Percentiles rank a stretch among this genome's conserved stretches.
Conservation (phyloP, 92 coral and sea anemone species). For the Epizoanthus stellaris region DNA sequence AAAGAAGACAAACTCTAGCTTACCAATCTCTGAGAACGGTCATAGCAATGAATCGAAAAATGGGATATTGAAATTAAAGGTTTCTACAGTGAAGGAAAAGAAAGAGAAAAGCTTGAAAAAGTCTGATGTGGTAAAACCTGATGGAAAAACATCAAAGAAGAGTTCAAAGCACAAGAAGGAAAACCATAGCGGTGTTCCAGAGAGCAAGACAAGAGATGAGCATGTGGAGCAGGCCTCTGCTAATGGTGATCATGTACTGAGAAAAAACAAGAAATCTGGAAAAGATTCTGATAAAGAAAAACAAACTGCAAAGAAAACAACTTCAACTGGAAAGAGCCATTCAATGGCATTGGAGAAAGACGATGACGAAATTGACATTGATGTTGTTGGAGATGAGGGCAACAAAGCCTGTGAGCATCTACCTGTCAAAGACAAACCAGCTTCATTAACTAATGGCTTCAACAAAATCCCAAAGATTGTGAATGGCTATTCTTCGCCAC, state of each 20-base stretch:
- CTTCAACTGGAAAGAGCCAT: conserved; percentile 1
- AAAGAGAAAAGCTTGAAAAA: conserved; percentile 48
- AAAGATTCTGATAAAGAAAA: conserved; percentile 44
- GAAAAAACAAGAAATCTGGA: conserved; percentile 35
- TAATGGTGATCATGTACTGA: conserved; percentile 27
- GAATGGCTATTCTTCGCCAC: conserved; percentile 38
- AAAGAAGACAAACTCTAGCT: not conserved
- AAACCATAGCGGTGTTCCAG: conserved; percentile 7
- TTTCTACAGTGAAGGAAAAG: conserved; percentile 49
- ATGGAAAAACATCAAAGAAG: conserved; percentile 44
- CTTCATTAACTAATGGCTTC: not conserved
- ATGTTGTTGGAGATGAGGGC: conserved; percentile 70
- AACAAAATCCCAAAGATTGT: not conserved
- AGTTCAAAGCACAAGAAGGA: conserved; percentile 57
- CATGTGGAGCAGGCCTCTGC: conserved; percentile 47
- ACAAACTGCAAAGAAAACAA: conserved; percentile 21
- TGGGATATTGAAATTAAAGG: conserved; percentile 42
- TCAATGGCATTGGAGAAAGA: conserved; percentile 59
- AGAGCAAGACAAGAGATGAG: conserved; percentile 41
- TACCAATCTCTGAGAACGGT: conserved; percentile 18
- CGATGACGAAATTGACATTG: conserved; percentile 79
- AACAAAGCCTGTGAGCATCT: conserved; percentile 36
- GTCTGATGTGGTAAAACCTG: conserved; percentile 40
- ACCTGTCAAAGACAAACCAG: conserved; percentile 36
- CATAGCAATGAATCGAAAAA: not conserved